Evolutionary conservation across 1,140 invertebrate species (phyloP).

Genomic region (Nephila pilipes): DNA sequence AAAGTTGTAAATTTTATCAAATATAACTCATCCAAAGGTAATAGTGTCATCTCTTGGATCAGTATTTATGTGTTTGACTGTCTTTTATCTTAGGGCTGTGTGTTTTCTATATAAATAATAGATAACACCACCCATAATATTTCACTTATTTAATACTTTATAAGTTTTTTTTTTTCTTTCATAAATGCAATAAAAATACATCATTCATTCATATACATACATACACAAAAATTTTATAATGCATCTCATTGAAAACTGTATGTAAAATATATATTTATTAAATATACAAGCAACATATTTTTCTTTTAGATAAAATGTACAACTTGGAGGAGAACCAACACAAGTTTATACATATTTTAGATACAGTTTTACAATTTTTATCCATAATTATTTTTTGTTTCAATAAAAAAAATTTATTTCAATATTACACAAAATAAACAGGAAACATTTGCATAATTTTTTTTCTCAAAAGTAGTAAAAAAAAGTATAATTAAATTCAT

Average conservation of each 20-base stretch:
- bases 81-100: no score
- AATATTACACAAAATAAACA: neutral
- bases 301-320: constrained; percentile 45
- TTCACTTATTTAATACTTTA: constrained; percentile 36
- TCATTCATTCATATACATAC: constrained; percentile 60
- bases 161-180: constrained; percentile 29
- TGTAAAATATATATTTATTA: constrained; percentile 67
- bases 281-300: constrained; percentile 50
- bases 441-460: neutral
- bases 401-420: neutral
- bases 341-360: constrained; percentile 48
- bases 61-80: no score
- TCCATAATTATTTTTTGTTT: neutral
- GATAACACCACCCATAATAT: neutral
- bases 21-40: no score
- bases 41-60: no score
- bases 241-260: constrained; percentile 51
- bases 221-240: constrained; percentile 11
- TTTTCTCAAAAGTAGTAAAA: neutral
- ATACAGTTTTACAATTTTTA: constrained; percentile 29
- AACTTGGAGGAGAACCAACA: neutral
- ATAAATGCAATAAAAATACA: constrained; percentile 74
- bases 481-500: neutral
- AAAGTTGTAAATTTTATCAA: no score
- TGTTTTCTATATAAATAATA: no score